Conservation (phyloP, 2,888 invertebrate species). For the Tuta absoluta region DNA sequence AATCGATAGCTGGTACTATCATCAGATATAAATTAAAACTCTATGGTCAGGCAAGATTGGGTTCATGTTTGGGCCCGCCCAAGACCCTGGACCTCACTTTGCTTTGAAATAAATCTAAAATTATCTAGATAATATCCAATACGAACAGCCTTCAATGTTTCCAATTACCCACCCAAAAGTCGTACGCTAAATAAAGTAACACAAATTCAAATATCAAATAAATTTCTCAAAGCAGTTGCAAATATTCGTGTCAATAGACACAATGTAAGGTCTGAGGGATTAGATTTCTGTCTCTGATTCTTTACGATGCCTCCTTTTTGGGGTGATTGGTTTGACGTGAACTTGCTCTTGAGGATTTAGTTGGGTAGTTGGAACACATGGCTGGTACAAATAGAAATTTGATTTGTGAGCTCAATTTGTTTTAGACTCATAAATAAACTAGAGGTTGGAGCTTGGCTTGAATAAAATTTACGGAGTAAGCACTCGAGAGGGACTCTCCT, state of each 20-base stretch:
- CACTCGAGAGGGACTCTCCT: no score
- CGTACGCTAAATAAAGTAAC: no score
- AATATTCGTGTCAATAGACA: neutral
- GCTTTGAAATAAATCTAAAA: no score
- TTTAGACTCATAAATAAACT: neutral
- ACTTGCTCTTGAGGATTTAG: constrained; percentile 6
- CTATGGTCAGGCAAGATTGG: no score
- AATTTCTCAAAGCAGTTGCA: neutral
- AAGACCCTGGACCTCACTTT: no score
- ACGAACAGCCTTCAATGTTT: no score
- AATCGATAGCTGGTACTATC: no score
- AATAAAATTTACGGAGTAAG: neutral
- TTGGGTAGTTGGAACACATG: neutral
- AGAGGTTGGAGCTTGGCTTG: neutral
- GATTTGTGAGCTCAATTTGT: constrained; percentile 4
- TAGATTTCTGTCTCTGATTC: constrained; percentile 8
- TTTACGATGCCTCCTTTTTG: constrained; percentile 22
- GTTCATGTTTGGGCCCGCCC: no score
- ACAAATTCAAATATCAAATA: no score
- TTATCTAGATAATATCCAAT: no score
- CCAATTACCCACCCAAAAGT: no score
- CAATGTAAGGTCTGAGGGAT: neutral
- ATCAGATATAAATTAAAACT: no score
- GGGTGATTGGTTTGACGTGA: constrained; percentile 19
- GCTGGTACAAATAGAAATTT: constrained; percentile 11